Percentiles rank a stretch among this genome's conserved stretches.
Evolutionary conservation across 2,113 vertebrate genomes (phyloP).

Genomic region (Pterophyllum scalare): DNA sequence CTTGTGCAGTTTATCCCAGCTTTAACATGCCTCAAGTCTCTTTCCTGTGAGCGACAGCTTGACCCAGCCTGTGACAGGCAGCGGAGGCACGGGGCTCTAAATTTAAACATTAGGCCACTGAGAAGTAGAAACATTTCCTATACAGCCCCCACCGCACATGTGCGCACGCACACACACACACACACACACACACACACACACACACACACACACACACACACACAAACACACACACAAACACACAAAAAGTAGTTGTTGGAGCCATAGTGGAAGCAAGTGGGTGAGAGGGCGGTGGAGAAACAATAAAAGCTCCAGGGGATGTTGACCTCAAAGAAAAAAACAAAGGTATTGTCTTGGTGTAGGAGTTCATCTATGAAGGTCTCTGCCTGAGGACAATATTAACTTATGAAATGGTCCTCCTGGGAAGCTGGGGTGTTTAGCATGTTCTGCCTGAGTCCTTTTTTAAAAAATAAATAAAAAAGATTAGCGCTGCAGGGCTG

Average conservation of each 20-base stretch:
- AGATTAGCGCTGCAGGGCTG: background rate
- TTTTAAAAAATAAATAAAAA: background rate
- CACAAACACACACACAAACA: constrained; percentile 22
- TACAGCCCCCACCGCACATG: constrained; percentile 13
- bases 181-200: constrained; percentile 7
- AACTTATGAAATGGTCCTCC: constrained; percentile 14
- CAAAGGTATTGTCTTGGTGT: constrained; percentile 52
- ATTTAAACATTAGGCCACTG: constrained; percentile 63
- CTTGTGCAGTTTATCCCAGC: constrained; percentile 18
- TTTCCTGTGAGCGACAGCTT: constrained; percentile 60
- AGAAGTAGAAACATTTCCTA: constrained; percentile 71
- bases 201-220: background rate
- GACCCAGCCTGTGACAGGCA: constrained; percentile 56
- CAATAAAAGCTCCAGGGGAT: constrained; percentile 67
- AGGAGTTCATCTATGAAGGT: constrained; percentile 42
- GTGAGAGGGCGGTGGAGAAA: constrained; percentile 41
- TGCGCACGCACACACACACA: constrained; percentile 21
- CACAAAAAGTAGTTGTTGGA: background rate
- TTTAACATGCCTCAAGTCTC: constrained; percentile 41
- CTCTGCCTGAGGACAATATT: constrained; percentile 22
- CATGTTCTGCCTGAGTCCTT: background rate
- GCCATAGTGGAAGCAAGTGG: constrained; percentile 28
- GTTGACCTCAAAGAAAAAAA: constrained; percentile 53
- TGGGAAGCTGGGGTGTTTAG: background rate
- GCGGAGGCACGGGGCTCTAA: constrained; percentile 53